Percentiles rank a stretch among this genome's conserved stretches.
Conservation (phyloP, 2,113 vertebrate genomes). For the Urocolius indicus region DNA sequence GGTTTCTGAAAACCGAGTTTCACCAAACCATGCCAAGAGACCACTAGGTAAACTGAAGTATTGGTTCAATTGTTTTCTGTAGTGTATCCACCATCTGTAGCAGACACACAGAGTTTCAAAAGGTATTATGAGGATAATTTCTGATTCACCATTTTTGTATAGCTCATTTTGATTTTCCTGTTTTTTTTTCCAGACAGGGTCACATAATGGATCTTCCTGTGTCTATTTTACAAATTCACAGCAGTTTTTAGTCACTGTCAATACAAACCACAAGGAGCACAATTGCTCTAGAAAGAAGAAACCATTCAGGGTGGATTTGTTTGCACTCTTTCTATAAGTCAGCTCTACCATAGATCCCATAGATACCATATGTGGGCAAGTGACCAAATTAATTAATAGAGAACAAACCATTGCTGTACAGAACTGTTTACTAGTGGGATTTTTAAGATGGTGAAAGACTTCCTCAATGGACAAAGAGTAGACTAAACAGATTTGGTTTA, state of each 20-base stretch:
- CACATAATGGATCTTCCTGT: not conserved
- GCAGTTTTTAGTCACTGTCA: not conserved
- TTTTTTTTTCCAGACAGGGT: not conserved
- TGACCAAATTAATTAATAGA: slow-evolving; percentile 38
- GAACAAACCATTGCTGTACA: slow-evolving; percentile 4
- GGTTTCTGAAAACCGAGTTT: not conserved
- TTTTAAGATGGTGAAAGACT: slow-evolving; percentile 8
- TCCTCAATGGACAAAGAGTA: not conserved
- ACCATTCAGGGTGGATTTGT: slow-evolving; percentile 36
- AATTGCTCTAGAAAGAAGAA: not conserved
- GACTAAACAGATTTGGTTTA: slow-evolving; percentile 16
- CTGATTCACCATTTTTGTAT: not conserved
- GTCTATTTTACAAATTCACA: not conserved
- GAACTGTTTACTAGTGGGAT: slow-evolving; percentile 27
- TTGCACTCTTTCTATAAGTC: slow-evolving; percentile 26
- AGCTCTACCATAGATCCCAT: slow-evolving; percentile 18
- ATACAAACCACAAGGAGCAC: not conserved
- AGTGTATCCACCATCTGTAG: not conserved
- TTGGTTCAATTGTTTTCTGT: not conserved
- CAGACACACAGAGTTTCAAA: not conserved
- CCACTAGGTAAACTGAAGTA: not conserved
- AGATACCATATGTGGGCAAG: not conserved
- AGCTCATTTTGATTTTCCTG: not conserved
- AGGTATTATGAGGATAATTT: not conserved
- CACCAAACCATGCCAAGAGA: not conserved